These are phyloP conservation scores for Lathronympha strigana DNA, from an alignment of 2,888 invertebrate genomes.

Conservation along the genomic window DNA sequence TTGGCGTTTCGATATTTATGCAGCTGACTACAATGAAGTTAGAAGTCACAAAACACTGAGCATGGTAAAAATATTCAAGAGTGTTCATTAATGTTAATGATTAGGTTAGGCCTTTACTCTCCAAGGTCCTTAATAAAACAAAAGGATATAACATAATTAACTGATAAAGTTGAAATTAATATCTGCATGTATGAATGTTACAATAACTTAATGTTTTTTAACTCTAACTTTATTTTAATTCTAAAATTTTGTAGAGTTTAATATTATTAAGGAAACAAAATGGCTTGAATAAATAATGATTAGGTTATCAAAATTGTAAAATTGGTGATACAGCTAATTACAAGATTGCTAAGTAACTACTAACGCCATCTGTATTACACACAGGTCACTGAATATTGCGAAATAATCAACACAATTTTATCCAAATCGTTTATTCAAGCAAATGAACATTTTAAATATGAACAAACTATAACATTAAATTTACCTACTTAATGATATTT, in stretches of 20 bases:
- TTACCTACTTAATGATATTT: conserved; percentile 84
- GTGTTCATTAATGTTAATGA: no score
- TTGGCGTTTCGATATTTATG: background rate
- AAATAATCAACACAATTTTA: conserved; percentile 65
- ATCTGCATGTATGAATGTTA: no score
- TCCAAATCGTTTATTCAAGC: conserved; percentile 84
- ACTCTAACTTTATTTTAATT: no score
- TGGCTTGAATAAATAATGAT: conserved; percentile 1
- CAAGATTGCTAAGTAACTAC: background rate
- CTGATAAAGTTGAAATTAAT: no score
- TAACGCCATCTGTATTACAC: conserved; percentile 9
- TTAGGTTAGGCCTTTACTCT: no score
- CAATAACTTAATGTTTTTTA: no score
- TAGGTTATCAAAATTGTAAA: conserved; percentile 13
- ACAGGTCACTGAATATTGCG: conserved; percentile 30
- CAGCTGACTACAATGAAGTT: background rate
- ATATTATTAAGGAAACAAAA: no score
- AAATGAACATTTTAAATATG: conserved; percentile 84
- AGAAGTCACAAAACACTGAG: background rate
- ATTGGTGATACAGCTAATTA: background rate
- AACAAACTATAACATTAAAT: conserved; percentile 84
- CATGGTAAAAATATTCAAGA: no score
- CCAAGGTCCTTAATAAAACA: no score
- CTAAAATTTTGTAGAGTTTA: no score
- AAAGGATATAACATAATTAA: no score